phyloP scores from a whole-genome alignment of 2,113 vertebrate species.

The Sylvietta virens region DNA sequence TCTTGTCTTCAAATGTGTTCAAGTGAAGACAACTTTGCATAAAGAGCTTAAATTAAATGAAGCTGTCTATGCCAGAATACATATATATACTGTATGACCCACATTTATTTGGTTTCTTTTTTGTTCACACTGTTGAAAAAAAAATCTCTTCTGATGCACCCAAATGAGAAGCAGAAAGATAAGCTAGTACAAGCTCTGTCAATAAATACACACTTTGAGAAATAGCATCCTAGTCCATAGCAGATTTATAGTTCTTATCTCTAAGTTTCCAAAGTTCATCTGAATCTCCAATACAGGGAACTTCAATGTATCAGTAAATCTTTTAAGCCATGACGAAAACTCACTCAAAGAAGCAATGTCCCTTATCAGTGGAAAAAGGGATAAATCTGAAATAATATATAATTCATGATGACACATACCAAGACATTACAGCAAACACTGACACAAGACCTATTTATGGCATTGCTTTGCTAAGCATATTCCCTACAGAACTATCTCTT shows the following conservation, averaged over 20 bases:
- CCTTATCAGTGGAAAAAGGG: constrained; percentile 64
- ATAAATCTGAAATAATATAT: constrained; percentile 78
- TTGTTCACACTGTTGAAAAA: neutral
- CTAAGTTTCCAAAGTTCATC: constrained; percentile 68
- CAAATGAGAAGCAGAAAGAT: constrained; percentile 24
- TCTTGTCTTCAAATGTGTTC: neutral
- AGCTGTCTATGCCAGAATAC: neutral
- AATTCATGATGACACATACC: constrained; percentile 75
- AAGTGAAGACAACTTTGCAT: neutral
- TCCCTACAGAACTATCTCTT: constrained; percentile 58
- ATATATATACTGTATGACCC: neutral
- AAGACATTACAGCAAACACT: constrained; percentile 69
- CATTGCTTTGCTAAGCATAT: constrained; percentile 56
- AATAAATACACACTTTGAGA: constrained; percentile 30
- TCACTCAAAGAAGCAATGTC: constrained; percentile 61
- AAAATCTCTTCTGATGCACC: neutral
- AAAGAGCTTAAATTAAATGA: neutral
- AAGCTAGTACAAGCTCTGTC: neutral
- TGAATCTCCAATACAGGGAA: constrained; percentile 63
- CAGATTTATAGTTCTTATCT: constrained; percentile 72
- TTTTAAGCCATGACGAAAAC: constrained; percentile 69
- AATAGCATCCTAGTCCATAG: constrained; percentile 41
- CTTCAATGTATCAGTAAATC: constrained; percentile 72
- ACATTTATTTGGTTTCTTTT: neutral
- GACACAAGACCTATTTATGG: constrained; percentile 68